Percentiles rank a stretch among this genome's conserved stretches.
Conservation (phyloP, 2,113 vertebrate species). For the Mustelus asterias region DNA sequence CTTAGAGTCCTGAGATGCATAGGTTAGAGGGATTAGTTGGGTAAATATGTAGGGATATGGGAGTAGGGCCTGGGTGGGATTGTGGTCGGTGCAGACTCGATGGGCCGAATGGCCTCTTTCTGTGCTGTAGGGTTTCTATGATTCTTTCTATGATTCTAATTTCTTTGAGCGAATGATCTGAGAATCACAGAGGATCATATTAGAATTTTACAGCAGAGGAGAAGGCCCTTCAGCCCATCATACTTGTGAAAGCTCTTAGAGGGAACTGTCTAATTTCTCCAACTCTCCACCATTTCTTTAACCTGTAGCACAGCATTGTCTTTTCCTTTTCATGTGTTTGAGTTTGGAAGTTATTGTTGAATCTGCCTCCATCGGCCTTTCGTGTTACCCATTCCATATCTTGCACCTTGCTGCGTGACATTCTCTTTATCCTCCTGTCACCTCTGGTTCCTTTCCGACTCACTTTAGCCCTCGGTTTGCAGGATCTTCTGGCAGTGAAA, state of each 20-base stretch:
- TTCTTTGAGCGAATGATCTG: neutral
- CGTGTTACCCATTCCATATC: no score
- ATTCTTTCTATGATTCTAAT: no score
- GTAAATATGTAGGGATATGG: no score
- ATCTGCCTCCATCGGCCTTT: neutral
- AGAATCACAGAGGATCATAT: neutral
- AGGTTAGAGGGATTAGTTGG: no score
- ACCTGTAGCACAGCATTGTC: neutral
- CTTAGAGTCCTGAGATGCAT: no score
- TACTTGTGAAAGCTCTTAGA: neutral
- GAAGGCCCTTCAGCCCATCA: neutral
- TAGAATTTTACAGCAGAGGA: neutral
- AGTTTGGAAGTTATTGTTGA: neutral
- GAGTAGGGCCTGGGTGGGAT: no score
- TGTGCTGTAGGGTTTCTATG: no score
- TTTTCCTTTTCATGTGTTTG: neutral
- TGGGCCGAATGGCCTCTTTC: no score
- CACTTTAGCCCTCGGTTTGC: neutral
- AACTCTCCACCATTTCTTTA: neutral
- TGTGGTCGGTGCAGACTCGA: no score
- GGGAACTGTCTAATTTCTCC: neutral
- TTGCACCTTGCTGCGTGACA: neutral
- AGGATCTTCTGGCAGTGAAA: neutral
- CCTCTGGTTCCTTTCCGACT: neutral
- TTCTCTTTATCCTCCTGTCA: neutral